Conservation (phyloP, 2,113 vertebrate species). For the Piaya cayana region DNA sequence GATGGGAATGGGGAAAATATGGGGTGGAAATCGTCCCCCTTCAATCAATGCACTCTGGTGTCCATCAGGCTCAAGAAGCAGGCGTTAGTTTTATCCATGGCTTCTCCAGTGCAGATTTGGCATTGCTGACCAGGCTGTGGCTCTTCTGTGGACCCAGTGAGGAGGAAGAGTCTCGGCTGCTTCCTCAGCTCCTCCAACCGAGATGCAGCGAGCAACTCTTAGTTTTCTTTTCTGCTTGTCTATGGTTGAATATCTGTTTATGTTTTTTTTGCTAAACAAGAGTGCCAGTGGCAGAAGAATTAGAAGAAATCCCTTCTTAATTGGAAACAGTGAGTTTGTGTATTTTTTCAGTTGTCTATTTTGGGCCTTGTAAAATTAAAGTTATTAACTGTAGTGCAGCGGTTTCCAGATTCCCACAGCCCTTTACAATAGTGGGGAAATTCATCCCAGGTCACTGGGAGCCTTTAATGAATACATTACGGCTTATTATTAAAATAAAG, state of each 20-base stretch:
- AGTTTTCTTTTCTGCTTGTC: neutral
- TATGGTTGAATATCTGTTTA: neutral
- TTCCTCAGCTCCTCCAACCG: neutral
- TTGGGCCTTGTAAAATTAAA: constrained; percentile 74
- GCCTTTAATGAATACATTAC: constrained; percentile 72
- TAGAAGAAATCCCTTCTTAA: constrained; percentile 72
- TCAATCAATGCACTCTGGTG: neutral
- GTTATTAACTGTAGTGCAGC: constrained; percentile 70
- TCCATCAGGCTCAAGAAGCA: neutral
- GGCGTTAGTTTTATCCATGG: neutral
- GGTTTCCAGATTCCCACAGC: constrained; percentile 74
- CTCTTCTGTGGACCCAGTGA: neutral
- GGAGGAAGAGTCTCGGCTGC: neutral
- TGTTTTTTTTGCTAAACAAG: constrained; percentile 62
- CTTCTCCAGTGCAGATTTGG: neutral
- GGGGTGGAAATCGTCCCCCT: neutral
- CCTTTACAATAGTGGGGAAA: constrained; percentile 69
- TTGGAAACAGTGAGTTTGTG: constrained; percentile 72
- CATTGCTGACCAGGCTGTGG: neutral
- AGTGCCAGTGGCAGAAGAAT: constrained; percentile 63
- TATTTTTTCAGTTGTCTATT: constrained; percentile 75
- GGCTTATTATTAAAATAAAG: constrained; percentile 73
- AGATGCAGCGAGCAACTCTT: neutral
- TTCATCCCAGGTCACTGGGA: constrained; percentile 70
- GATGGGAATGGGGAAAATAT: neutral